Percentiles rank a stretch among this genome's conserved stretches.
phyloP scores from a whole-genome alignment of 2,113 vertebrate genomes.

The Cranoglanis bouderius region DNA sequence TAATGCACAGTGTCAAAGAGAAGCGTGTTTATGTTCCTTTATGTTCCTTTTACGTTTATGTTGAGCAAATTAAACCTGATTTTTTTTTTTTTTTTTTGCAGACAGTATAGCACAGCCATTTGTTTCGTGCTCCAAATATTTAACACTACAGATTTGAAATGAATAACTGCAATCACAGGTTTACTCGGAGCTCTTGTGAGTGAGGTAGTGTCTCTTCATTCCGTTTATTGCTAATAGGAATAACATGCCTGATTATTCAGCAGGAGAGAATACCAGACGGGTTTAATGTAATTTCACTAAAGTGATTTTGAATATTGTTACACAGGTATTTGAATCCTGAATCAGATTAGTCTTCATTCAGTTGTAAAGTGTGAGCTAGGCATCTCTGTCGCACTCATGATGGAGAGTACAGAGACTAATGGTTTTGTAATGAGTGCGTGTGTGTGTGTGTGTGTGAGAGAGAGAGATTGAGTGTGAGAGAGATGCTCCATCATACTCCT shows the following conservation, averaged over 20 bases:
- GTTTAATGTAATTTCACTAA: background rate
- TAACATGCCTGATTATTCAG: background rate
- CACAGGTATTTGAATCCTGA: conserved; percentile 4
- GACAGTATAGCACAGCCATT: background rate
- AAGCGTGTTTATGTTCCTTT: background rate
- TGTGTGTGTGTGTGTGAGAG: background rate
- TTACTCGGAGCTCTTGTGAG: background rate
- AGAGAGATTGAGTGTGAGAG: background rate
- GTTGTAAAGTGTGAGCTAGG: background rate
- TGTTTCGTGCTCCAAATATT: background rate
- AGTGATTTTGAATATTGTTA: background rate
- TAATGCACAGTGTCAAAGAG: background rate
- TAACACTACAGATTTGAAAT: background rate
- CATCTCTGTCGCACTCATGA: background rate
- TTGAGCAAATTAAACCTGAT: background rate
- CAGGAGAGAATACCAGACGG: background rate
- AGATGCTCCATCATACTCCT: conserved; percentile 42
- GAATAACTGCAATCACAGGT: background rate
- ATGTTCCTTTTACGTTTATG: too few relatives aligned
- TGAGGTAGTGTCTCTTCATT: background rate
- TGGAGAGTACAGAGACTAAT: background rate
- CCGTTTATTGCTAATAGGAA: background rate
- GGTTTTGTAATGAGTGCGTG: conserved; percentile 20
- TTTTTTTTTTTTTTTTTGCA: background rate
- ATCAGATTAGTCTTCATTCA: background rate